Evolutionary conservation across 2,888 invertebrate species (phyloP), one percentile per base, ranked within the genome.

Genomic region (Chrysodeixis includens): DNA sequence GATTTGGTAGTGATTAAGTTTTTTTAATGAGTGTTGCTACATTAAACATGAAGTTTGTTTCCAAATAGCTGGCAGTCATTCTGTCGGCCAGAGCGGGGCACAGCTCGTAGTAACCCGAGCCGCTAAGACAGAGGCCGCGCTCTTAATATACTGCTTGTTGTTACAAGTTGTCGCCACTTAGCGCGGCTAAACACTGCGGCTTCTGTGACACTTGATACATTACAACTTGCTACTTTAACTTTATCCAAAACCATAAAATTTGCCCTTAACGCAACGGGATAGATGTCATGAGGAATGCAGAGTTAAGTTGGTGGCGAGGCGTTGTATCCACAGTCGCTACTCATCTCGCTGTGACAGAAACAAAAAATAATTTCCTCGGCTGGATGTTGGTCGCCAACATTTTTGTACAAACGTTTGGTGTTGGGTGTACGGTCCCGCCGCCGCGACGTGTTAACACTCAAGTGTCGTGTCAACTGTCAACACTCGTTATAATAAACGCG

Each of bases 91-190:
- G 35, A 40, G 30, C 67, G 30, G 67, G 58, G 66, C 77, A 78
- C 73, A 26, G 26, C 26, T 26, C 26, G 26, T 6, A 56, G 73
- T 49, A 84, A 90, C 81, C 79, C 68, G 86, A 88, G 82, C 83
- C 78, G 75, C 71, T 76, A 74, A 74, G 72, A 78, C 76, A 81
- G 79, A 79, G 81, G 75, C 79, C 76, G 73, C 77, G 69, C 75
- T 79, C 82, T 87, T 89, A 88, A 90, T 90, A 92, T 85, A 90
- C 87, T 86, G 85, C 88, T 87, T 93, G 93, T 93, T 93, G 86
- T 93, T 92, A 89, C 88, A 92, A 91, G 84, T 86, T 89, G 93
- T 91, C 91, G 87, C 88, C 93, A 92, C 93, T 93, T 91, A 90
- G 86, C 81, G 78, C 74, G 78, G 79, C 84, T 81, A 81, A 82